Percentiles rank a stretch among this genome's conserved stretches.
Conservation (phyloP, 92 coral and sea anemone species). For the Porites cylindrica region DNA sequence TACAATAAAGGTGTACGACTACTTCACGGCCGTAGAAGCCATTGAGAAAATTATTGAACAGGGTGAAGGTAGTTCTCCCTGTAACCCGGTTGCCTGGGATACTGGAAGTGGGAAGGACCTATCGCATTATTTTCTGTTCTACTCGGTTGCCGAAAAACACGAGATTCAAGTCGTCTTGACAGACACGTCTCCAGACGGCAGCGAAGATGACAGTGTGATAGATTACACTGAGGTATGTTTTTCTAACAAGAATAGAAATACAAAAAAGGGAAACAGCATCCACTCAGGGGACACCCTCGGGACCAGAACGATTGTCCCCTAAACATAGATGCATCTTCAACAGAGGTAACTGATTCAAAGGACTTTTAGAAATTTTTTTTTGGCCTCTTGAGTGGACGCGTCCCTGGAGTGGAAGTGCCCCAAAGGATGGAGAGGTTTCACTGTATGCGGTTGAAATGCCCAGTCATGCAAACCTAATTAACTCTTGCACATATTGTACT, state of each 20-base stretch:
- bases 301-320: neutral
- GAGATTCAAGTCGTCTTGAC: conserved; percentile 48
- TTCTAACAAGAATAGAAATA: neutral
- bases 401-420: too few species aligned
- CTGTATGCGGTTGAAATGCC: too few species aligned
- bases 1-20: conserved; percentile 61
- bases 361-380: too few species aligned
- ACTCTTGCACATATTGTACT: too few species aligned
- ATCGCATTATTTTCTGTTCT: conserved; percentile 80
- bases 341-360: too few species aligned
- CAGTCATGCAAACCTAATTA: too few species aligned
- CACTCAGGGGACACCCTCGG: neutral
- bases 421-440: too few species aligned
- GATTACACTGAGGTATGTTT: neutral
- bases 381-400: too few species aligned
- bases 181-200: neutral
- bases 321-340: too few species aligned
- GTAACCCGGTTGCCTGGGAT: conserved; percentile 77
- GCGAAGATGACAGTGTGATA: neutral
- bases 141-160: conserved; percentile 71
- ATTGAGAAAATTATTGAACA: conserved; percentile 68
- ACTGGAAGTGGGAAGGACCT: conserved; percentile 52
- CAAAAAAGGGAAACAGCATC: neutral
- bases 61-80: conserved; percentile 86
- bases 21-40: conserved; percentile 71